Conservation (phyloP, 1,140 invertebrate species). For the Neodiprion pinetum region DNA sequence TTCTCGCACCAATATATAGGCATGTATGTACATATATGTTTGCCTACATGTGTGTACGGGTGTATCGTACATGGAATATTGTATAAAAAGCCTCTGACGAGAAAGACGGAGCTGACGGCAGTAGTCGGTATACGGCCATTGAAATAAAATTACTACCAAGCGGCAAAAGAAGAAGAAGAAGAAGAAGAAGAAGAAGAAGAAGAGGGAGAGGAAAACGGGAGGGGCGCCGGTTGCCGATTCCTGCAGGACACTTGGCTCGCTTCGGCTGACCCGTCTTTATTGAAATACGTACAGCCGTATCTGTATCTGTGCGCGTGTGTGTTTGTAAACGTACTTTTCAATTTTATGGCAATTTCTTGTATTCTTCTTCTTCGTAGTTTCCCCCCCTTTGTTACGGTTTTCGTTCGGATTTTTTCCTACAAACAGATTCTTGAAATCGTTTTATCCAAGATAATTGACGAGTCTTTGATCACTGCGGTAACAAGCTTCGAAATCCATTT, state of each 20-base stretch:
- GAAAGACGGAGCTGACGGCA: background rate
- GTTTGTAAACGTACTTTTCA: constrained; percentile 9
- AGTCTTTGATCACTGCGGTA: too few relatives aligned
- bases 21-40: too few relatives aligned
- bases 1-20: too few relatives aligned
- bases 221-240: background rate
- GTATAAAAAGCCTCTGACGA: background rate
- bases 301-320: too few relatives aligned
- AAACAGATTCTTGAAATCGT: too few relatives aligned
- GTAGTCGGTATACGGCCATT: constrained; percentile 39
- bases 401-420: too few relatives aligned
- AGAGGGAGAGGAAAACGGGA: constrained; percentile 5
- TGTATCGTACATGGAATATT: background rate
- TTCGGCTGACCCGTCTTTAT: constrained; percentile 20
- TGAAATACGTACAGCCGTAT: constrained; percentile 12
- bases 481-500: too few relatives aligned
- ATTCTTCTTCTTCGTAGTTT: background rate
- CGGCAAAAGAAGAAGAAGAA: constrained; percentile 17
- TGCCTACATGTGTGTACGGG: background rate
- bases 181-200: background rate
- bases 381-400: too few relatives aligned
- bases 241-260: constrained; percentile 6
- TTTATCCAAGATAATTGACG: too few relatives aligned
- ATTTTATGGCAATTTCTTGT: constrained; percentile 15
- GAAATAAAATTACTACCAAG: constrained; percentile 49